These are phyloP conservation scores for Rhinoderma darwinii DNA, from an alignment of 2,113 vertebrate species.

Conservation along the genomic window DNA sequence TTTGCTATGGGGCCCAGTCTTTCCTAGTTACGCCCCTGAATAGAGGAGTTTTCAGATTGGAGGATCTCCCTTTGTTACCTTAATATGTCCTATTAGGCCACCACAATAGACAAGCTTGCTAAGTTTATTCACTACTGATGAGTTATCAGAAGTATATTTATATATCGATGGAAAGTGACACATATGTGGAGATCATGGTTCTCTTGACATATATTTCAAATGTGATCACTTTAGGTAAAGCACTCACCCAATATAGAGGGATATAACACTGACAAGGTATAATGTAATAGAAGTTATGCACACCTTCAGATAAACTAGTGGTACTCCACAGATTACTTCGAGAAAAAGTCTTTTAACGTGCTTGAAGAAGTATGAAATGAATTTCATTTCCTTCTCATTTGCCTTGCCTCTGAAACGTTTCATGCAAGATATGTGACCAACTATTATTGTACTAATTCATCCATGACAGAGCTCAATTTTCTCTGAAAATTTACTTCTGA, in stretches of 20 bases:
- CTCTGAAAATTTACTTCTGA: constrained; percentile 92
- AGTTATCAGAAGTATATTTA: background rate
- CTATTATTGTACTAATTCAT: constrained; percentile 99
- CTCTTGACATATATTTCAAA: constrained; percentile 57
- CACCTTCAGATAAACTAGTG: constrained; percentile 83
- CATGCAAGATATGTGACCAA: constrained; percentile 95
- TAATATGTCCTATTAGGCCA: background rate
- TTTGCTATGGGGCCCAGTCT: too few relatives aligned
- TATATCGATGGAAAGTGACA: background rate
- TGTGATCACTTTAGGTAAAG: constrained; percentile 77
- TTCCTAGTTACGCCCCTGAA: too few relatives aligned
- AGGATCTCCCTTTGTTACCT: background rate
- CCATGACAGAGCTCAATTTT: constrained; percentile 99
- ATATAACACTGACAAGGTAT: constrained; percentile 82
- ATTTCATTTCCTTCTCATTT: constrained; percentile 96
- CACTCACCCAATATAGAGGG: constrained; percentile 82
- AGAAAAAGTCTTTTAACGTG: constrained; percentile 88
- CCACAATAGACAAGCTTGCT: background rate
- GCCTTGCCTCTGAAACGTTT: constrained; percentile 93
- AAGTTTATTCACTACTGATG: background rate
- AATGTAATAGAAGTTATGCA: constrained; percentile 84
- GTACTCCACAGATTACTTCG: constrained; percentile 85
- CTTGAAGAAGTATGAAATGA: constrained; percentile 99
- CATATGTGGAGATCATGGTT: background rate
- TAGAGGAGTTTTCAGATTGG: background rate